phyloP scores from a whole-genome alignment of 1,140 invertebrate species.

The Watersipora subatra region DNA sequence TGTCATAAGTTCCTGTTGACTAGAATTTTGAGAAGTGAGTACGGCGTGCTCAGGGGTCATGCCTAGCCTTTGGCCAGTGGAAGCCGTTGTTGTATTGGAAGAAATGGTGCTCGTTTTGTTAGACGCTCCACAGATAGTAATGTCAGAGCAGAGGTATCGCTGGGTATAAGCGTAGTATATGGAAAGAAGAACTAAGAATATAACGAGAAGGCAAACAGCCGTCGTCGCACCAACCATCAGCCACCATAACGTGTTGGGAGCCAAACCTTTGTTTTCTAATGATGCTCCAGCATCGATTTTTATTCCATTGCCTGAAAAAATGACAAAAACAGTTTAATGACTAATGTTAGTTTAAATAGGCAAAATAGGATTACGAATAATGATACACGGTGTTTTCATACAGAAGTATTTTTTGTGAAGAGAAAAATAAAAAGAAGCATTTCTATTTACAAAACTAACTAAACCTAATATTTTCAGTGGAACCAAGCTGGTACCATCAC shows the following conservation, averaged over 20 bases:
- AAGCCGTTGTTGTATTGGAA: neutral
- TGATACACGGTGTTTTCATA: too few relatives aligned
- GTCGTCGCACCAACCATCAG: neutral
- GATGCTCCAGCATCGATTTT: neutral
- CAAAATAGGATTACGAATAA: too few relatives aligned
- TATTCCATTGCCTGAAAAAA: neutral
- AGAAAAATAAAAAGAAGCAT: too few relatives aligned
- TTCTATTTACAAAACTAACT: too few relatives aligned
- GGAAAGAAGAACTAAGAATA: neutral
- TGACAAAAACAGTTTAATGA: neutral
- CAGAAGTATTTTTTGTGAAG: too few relatives aligned
- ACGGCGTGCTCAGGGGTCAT: neutral
- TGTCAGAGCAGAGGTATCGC: neutral
- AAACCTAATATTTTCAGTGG: too few relatives aligned
- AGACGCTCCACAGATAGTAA: neutral
- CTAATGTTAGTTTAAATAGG: too few relatives aligned
- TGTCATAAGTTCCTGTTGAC: neutral
- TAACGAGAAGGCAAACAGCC: neutral
- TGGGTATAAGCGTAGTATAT: conserved; percentile 1
- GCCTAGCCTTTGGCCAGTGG: neutral
- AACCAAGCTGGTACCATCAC: too few relatives aligned
- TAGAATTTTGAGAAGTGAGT: neutral
- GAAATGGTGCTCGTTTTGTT: neutral
- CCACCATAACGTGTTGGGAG: neutral
- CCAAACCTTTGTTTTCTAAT: neutral